Evolutionary conservation across 2,113 vertebrate species (phyloP).

Genomic region (Crotalus tigris): DNA sequence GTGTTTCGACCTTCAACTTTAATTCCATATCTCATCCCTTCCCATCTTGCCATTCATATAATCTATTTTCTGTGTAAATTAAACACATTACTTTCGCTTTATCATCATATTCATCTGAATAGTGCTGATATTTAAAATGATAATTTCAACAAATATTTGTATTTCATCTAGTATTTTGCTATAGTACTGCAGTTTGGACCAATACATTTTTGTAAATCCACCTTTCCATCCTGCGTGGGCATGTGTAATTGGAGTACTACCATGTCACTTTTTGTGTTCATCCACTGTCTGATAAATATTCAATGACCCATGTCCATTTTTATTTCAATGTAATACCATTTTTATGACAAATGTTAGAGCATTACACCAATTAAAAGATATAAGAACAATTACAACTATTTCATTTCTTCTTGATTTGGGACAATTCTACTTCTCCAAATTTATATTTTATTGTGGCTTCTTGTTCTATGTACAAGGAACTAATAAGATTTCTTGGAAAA

Average conservation of each 20-base stretch:
- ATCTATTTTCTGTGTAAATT: background rate
- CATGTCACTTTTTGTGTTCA: background rate
- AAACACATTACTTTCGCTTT: background rate
- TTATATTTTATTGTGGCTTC: background rate
- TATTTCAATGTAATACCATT: background rate
- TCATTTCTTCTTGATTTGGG: background rate
- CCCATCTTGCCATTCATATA: background rate
- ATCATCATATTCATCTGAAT: background rate
- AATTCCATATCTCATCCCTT: background rate
- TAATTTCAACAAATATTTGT: background rate
- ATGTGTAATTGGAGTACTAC: background rate
- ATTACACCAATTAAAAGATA: background rate
- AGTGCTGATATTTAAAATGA: background rate
- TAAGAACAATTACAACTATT: background rate
- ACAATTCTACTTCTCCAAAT: background rate
- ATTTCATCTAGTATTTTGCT: background rate
- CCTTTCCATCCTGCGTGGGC: background rate
- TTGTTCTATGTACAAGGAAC: background rate
- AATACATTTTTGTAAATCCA: background rate
- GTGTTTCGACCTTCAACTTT: background rate
- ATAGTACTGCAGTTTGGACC: background rate
- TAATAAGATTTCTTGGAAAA: background rate
- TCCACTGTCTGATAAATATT: background rate
- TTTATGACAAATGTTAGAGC: background rate
- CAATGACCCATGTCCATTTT: background rate